These are phyloP conservation scores for Tolypeutes matacus DNA, from an alignment of 2,797 vertebrate species.

Conservation along the genomic window DNA sequence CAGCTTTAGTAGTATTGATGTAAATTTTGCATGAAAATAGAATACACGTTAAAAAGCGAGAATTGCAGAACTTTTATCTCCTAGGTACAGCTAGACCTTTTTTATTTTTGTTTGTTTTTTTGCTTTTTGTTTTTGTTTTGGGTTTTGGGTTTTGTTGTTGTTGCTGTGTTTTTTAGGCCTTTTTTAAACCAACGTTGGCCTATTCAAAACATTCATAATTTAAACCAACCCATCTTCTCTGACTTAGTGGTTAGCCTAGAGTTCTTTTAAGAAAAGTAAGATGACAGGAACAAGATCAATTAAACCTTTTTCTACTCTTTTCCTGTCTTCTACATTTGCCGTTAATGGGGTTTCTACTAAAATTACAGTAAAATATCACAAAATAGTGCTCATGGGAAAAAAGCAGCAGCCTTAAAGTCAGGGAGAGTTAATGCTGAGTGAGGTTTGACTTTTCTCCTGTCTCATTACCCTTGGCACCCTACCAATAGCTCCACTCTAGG, in stretches of 20 bases:
- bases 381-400: neutral
- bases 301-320: conserved; percentile 39
- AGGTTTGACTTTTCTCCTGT: neutral
- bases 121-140: too few species aligned
- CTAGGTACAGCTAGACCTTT: neutral
- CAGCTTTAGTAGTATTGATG: fast-evolving
- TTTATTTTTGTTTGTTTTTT: too few species aligned
- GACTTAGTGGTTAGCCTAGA: neutral
- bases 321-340: conserved; percentile 47
- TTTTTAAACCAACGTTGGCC: neutral
- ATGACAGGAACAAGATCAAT: conserved; percentile 14
- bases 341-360: conserved; percentile 66
- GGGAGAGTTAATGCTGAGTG: neutral
- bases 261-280: neutral
- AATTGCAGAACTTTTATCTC: neutral
- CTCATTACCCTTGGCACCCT: neutral
- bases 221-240: neutral
- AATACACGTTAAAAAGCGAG: neutral
- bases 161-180: too few species aligned
- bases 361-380: conserved; percentile 48
- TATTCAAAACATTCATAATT: neutral
- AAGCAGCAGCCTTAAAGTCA: neutral
- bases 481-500: neutral
- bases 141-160: too few species aligned
- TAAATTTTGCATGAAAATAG: neutral